Conservation (phyloP, 2,888 invertebrate genomes). For the Eristalinus aeneus region DNA sequence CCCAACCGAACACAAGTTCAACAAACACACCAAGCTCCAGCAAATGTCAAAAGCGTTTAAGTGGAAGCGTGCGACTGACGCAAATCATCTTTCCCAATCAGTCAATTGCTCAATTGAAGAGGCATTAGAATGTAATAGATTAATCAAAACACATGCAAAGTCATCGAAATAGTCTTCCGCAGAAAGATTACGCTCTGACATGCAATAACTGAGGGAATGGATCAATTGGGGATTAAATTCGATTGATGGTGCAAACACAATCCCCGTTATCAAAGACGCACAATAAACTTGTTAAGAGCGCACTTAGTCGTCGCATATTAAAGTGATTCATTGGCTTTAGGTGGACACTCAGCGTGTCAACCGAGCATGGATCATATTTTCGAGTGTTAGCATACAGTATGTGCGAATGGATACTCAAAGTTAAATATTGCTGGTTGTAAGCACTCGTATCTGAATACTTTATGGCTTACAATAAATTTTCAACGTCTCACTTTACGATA, state of each 20-base stretch:
- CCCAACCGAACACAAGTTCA: too few relatives aligned
- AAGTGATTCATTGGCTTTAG: conserved; percentile 5
- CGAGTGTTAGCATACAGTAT: neutral
- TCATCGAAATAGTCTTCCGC: neutral
- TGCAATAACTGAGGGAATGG: conserved; percentile 12
- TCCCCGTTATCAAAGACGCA: neutral
- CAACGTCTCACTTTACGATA: conserved; percentile 16
- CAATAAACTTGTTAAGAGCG: neutral
- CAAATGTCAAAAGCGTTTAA: too few relatives aligned
- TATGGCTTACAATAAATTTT: conserved; percentile 7
- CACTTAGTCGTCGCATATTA: neutral
- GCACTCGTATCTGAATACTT: neutral
- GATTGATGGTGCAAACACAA: neutral
- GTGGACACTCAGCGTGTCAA: neutral
- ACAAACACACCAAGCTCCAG: too few relatives aligned
- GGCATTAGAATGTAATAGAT: neutral
- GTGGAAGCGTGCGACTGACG: neutral
- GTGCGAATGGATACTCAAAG: neutral
- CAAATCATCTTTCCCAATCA: neutral
- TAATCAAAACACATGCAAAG: conserved; percentile 9
- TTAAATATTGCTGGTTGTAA: neutral
- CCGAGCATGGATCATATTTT: neutral
- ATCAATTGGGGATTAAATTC: neutral
- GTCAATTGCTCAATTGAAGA: neutral
- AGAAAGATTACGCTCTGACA: conserved; percentile 2